phyloP scores from a whole-genome alignment of 2,113 vertebrate genomes.

The Podilymbus podiceps region DNA sequence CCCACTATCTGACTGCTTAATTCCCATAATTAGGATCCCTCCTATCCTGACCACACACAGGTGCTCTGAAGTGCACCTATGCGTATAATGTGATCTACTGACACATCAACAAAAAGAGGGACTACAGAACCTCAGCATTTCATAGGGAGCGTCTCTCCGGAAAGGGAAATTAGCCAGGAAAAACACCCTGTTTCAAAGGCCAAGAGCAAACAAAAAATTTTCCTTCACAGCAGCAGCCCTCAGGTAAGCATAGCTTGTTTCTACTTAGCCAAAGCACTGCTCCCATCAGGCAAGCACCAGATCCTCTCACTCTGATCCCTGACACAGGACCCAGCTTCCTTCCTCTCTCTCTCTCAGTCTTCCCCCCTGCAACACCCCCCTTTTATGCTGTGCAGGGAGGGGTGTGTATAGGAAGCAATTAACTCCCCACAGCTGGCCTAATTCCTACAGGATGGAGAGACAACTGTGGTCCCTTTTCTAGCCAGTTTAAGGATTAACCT shows the following conservation, averaged over 20 bases:
- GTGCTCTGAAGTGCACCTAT: not conserved
- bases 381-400: not conserved
- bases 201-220: not conserved
- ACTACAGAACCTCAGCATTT: not conserved
- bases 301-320: fast-evolving
- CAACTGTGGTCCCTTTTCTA: not conserved
- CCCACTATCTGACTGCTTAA: not conserved
- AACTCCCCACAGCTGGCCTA: slow-evolving; percentile 36
- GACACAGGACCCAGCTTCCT: not conserved
- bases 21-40: not conserved
- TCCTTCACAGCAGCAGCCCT: not conserved
- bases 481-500: not conserved
- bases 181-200: not conserved
- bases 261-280: not conserved
- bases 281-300: not conserved
- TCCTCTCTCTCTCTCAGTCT: not conserved
- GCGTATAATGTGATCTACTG: fast-evolving
- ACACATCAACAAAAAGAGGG: not conserved
- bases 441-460: slow-evolving; percentile 1
- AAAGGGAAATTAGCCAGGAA: not conserved
- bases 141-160: not conserved
- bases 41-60: not conserved
- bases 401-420: slow-evolving; percentile 39
- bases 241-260: not conserved
- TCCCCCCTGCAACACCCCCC: not conserved